Conservation (phyloP, 1,140 invertebrate species). For the Drosophila yakuba region DNA sequence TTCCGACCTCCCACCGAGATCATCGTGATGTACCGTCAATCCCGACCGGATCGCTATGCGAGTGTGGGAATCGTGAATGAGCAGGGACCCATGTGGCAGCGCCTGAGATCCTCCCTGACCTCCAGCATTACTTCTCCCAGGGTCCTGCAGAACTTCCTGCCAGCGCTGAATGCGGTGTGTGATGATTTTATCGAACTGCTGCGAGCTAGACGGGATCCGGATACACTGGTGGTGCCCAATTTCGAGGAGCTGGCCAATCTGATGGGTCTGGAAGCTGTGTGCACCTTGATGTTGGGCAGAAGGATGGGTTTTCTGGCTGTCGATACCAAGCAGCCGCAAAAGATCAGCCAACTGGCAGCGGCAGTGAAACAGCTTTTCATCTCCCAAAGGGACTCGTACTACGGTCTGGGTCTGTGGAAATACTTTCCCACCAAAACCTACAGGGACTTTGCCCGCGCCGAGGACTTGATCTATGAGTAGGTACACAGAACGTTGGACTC, state of each 20-base stretch:
- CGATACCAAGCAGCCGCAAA: conserved; percentile 85
- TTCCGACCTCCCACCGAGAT: conserved; percentile 93
- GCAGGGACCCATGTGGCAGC: conserved; percentile 93
- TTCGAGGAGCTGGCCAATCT: conserved; percentile 91
- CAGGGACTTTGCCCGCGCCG: conserved; percentile 89
- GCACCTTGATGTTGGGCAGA: conserved; percentile 90
- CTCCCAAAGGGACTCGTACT: conserved; percentile 91
- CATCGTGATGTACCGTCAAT: conserved; percentile 90
- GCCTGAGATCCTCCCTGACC: conserved; percentile 90
- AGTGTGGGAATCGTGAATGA: conserved; percentile 93
- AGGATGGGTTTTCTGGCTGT: conserved; percentile 92
- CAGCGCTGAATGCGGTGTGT: conserved; percentile 90
- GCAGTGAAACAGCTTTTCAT: conserved; percentile 91
- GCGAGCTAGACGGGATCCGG: conserved; percentile 85
- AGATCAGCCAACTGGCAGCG: conserved; percentile 87
- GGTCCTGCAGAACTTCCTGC: conserved; percentile 91
- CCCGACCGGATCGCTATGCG: conserved; percentile 91
- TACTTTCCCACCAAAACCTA: conserved; percentile 90
- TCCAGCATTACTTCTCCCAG: conserved; percentile 91
- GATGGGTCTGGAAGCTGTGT: conserved; percentile 92
- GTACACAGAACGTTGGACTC: conserved; percentile 43
- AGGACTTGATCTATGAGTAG: conserved; percentile 92
- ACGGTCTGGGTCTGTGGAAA: conserved; percentile 93
- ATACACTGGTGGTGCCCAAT: conserved; percentile 85
- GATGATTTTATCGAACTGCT: conserved; percentile 92